Conservation (phyloP, 2,797 vertebrate species). For the Kryptopterus vitreolus region DNA sequence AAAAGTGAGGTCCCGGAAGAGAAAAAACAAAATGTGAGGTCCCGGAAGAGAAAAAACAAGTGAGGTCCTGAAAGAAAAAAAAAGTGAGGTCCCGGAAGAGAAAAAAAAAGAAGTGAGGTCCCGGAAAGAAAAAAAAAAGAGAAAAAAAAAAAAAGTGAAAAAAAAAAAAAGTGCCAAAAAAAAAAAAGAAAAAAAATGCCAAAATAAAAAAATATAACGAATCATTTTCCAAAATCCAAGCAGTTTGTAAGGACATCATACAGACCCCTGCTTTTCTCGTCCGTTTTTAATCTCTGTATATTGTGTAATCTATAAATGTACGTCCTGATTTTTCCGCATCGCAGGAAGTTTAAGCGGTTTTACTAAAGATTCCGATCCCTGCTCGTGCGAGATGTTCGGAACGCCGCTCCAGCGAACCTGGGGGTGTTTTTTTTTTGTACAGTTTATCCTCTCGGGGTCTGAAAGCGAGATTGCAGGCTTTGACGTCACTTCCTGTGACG, state of each 20-base stretch:
- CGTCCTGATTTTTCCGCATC: slow-evolving; percentile 15
- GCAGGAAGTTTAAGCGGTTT: neutral
- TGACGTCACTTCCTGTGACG: slow-evolving; percentile 13
- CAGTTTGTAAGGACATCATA: slow-evolving; percentile 52
- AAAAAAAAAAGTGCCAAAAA: slow-evolving; percentile 74
- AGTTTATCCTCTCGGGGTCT: no score
- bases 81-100: slow-evolving; percentile 89
- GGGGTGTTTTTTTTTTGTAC: no score
- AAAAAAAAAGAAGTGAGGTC: no score
- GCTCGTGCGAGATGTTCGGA: neutral
- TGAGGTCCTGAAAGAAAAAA: no score
- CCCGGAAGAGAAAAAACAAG: slow-evolving; percentile 73
- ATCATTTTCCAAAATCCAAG: slow-evolving; percentile 64
- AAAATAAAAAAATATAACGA: slow-evolving; percentile 84
- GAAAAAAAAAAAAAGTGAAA: no score
- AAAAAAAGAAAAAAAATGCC: no score
- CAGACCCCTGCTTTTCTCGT: slow-evolving; percentile 27
- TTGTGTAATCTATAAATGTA: slow-evolving; percentile 46
- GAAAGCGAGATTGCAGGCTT: neutral
- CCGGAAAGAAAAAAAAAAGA: no score
- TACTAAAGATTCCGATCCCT: neutral
- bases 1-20: no score
- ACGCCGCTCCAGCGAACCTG: no score
- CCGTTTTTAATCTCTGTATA: slow-evolving; percentile 49
- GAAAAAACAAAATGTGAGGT: slow-evolving; percentile 78